Base-by-base conservation (phyloP, 1,140 invertebrate species). In the Eufriesea mexicana region DNA sequence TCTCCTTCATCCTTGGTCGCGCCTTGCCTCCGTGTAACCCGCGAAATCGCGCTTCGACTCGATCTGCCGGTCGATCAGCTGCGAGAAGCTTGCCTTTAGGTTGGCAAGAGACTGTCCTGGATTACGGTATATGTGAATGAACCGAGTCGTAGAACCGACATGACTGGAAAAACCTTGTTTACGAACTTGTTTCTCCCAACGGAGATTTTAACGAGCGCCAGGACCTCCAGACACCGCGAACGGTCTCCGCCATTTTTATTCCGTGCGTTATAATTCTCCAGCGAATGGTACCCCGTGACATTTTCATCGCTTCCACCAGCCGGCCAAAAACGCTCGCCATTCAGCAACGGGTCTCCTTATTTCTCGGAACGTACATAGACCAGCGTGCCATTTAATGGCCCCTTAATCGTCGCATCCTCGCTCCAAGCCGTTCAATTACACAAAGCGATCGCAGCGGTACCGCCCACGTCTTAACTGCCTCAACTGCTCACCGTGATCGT, bases 391-490 rank as follows among this genome's bases (percentile, higher is more conserved):
- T 72, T 62, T 80, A 74, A 80, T 74, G 45, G 47, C 9, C 42
- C 55, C 20, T 12, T 25, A 61, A 6, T 49, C n/a, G 78, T 55
- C 71, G 59, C 25, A 74, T 81, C 61, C 79, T 81, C 71, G 47
- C 45, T 28, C 47, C n/a, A 20, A 66, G 42, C 71, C 20, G 35
- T 51, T 75, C 71, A 81, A 81, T 81, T 81, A 59, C 61, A 54
- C 42, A 57, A 66, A 74, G 71, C 49, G 59, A 75, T 75, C 71
- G 79, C 51, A 23, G 18, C 59, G 35, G 71, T 16, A 45, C 47
- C 71, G 71, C 71, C 71, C 70, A 62, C 79, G 59, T 64, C 59
- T 73, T 54, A 75, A 75, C 61, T 47, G 71, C 35, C 79, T 66
- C 61, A 73, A 64, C 78, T 51, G 62, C n/a, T 51, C 49, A 51